Evolutionary conservation across 1,140 invertebrate genomes (phyloP), one percentile per base, ranked within the genome.

Genomic region (Brachionus rubens): DNA sequence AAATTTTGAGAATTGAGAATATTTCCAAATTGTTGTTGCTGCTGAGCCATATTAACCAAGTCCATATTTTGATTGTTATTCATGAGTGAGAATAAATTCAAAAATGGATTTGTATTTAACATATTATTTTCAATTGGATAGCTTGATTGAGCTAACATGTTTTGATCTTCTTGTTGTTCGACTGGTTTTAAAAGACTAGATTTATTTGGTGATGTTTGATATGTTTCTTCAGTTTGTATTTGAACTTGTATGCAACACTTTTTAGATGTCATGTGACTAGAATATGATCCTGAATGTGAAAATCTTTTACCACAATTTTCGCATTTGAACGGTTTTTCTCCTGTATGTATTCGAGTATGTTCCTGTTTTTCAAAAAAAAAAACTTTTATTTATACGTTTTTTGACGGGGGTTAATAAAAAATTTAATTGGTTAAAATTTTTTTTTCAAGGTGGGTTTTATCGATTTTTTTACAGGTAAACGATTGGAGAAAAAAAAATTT

Each of bases 281-380:
- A 76, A 62, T 76, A 76, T 10, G 54, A 62, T 14, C 75, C 75
- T n/a, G 75, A 76, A 41, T 76, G 75, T 9, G 75, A 76, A 67
- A 76, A 76, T 30, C 56, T n/a, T 62, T 76, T 76, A 26, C 75
- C 75, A 50, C 75, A 76, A 48, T 76, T 76, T 7, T 59, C 75
- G 48, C 75, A 76, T 21, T 46, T 46, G 36, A 76, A 76, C n/a
- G 75, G 75, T 41, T 76, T 76, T 65, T 76, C 75, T 12, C 75
- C 75, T 12, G 75, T 76, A 48, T 76, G 75, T n/a, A 76, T 76
- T 47, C 75, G 36, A 12, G 50, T 59, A 28, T 76, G 75, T 26
- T 62, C 75, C 75, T 76, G 24, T 41, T 50, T 56, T 6, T 14
- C 10, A 65, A 43, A 3, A 65, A 28, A 47, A 47, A 28, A 68